Conservation (phyloP, 1,140 invertebrate species). For the Leptopilina boulardi region DNA sequence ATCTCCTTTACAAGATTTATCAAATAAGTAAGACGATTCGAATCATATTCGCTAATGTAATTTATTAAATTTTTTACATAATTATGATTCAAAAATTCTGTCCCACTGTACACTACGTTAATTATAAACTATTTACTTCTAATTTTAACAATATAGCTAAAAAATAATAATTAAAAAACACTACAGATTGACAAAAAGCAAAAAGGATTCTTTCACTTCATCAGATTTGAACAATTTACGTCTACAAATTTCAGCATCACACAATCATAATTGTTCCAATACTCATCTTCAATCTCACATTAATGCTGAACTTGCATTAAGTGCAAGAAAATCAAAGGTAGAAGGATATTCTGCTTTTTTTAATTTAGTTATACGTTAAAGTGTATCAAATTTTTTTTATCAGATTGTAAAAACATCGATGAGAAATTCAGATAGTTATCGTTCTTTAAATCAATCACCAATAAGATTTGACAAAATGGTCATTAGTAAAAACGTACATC, state of each 20-base stretch:
- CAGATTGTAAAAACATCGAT: slow-evolving; percentile 38
- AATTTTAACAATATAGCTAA: no score
- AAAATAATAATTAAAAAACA: not conserved
- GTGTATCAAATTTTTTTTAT: not conserved
- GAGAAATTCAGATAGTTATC: slow-evolving; percentile 47
- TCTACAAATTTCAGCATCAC: slow-evolving; percentile 62
- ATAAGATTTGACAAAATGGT: not conserved
- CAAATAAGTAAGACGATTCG: not conserved
- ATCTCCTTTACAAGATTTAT: slow-evolving; percentile 22
- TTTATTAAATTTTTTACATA: no score
- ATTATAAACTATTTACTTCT: no score
- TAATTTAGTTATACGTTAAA: slow-evolving; percentile 40
- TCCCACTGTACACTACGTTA: no score
- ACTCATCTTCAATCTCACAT: slow-evolving; percentile 67
- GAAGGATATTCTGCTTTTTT: slow-evolving; percentile 30
- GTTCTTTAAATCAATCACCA: not conserved
- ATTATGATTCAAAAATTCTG: no score
- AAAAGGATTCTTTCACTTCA: not conserved
- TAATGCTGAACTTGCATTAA: slow-evolving; percentile 63
- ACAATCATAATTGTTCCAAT: slow-evolving; percentile 63
- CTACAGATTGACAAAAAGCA: not conserved
- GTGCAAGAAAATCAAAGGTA: slow-evolving; percentile 53
- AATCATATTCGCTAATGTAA: no score
- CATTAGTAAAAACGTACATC: not conserved
- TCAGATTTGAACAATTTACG: slow-evolving; percentile 51